Evolutionary conservation across 2,888 invertebrate genomes (phyloP).

Genomic region (Philaethria dido): DNA sequence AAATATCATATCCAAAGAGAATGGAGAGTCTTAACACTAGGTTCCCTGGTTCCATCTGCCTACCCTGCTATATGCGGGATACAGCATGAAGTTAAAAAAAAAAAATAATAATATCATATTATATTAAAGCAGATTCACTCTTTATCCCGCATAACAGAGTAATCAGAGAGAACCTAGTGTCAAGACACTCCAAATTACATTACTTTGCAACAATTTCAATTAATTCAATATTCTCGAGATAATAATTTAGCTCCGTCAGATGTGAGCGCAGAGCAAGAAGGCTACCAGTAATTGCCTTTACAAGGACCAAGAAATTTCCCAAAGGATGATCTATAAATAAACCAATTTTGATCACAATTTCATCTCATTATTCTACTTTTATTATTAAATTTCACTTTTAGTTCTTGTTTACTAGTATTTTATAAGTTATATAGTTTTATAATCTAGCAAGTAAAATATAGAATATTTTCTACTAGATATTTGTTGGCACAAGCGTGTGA

Average conservation of each 20-base stretch:
- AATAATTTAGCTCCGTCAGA: not conserved
- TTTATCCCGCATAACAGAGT: too few species aligned
- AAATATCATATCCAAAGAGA: too few species aligned
- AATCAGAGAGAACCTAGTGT: too few species aligned
- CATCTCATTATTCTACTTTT: not conserved
- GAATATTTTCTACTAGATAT: too few species aligned
- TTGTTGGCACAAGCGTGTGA: too few species aligned
- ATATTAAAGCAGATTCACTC: too few species aligned
- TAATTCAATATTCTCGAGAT: constrained; percentile 4
- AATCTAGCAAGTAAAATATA: too few species aligned
- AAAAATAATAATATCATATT: too few species aligned
- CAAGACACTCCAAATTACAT: not conserved
- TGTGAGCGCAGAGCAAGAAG: not conserved
- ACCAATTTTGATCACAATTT: not conserved
- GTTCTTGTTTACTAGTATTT: not conserved
- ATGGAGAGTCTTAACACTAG: too few species aligned
- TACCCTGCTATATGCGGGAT: too few species aligned
- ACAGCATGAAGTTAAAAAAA: too few species aligned
- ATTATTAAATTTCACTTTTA: not conserved
- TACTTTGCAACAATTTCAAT: constrained; percentile 8
- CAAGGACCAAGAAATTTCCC: constrained; percentile 16
- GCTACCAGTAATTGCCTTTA: constrained; percentile 12
- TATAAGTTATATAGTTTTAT: not conserved
- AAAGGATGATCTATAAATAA: constrained; percentile 18
- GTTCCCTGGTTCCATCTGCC: too few species aligned